Evolutionary conservation across 2,797 vertebrate species (phyloP), one percentile per base, ranked within the genome.

Genomic region (Acanthurus lineatus): DNA sequence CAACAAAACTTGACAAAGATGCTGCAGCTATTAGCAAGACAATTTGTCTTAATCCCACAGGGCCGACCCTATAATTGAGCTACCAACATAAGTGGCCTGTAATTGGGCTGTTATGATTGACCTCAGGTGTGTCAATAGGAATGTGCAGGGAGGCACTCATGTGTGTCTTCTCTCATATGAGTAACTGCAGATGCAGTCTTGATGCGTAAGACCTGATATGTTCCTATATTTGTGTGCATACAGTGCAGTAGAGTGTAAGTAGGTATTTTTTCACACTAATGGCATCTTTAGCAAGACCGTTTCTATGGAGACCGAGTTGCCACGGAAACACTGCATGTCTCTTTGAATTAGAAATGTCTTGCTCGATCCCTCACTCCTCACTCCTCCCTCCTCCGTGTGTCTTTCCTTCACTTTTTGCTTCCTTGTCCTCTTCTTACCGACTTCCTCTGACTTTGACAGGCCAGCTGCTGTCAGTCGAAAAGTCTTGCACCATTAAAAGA

Each of bases 291-390:
- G 92, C 91, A 90, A 86, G 91, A 92, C 82, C 73, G 94, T 96
- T 95, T 94, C 95, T 87, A 95, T 95, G 95, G 95, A 85, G 94
- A 96, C 96, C 93, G 93, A 87, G 97, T 98, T 98, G 94, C 96
- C 95, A 98, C 95, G 96, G 96, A 95, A 96, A 98, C 96, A 93
- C 96, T 94, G 94, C 93, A 95, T 92, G 95, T 96, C 96, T 97
- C 93, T 97, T 96, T 96, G 96, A 98, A 97, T 98, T 96, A 97
- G 96, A 96, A 96, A 96, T 96, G 95, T 95, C 96, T 96, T 94
- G 84, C 90, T 91, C 93, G 73, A 83, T 90, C 77, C 85, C 87
- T 92, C 82, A 66, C 28, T 32, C 85, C 87, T 92, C 82, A 66
- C 28, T 32, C 73, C 82, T 80, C 68, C 86, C 64, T n/a, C 63